A percentile compares a stretch with the other conserved stretches of the same genome.
Evolutionary conservation across 2,888 invertebrate genomes (phyloP).

Genomic region (Gnatocerus cornutus): DNA sequence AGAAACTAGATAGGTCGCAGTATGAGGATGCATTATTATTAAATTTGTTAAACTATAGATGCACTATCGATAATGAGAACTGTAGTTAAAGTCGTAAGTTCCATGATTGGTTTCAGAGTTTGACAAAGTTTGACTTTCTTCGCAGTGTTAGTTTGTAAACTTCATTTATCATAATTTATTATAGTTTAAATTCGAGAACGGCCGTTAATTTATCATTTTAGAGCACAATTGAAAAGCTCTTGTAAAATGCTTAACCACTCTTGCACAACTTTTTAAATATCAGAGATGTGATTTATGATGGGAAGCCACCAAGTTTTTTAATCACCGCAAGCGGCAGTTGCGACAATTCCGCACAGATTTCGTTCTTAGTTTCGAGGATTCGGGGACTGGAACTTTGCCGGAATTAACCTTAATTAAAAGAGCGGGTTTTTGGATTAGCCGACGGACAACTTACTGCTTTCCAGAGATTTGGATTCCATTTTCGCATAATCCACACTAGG

Average conservation of each 20-base stretch:
- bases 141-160: not conserved
- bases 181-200: conserved; percentile 56
- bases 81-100: not conserved
- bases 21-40: conserved; percentile 19
- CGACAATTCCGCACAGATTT: conserved; percentile 46
- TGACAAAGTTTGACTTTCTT: not conserved
- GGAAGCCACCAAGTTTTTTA: conserved; percentile 57
- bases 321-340: conserved; percentile 54
- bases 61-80: not conserved
- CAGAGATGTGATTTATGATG: conserved; percentile 58
- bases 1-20: conserved; percentile 11
- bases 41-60: conserved; percentile 9
- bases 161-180: conserved; percentile 22
- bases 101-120: not conserved
- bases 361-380: conserved; percentile 7
- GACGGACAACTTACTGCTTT: no score
- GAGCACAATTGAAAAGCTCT: conserved; percentile 59
- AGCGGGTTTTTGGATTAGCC: not conserved
- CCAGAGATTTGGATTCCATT: no score
- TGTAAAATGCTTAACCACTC: conserved; percentile 59
- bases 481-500: no score
- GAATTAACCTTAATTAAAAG: conserved; percentile 4
- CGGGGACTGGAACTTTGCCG: not conserved
- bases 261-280: conserved; percentile 58
- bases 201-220: conserved; percentile 59